A percentile compares a stretch with the other conserved stretches of the same genome.
Conservation (phyloP, 1,140 invertebrate species). For the Centruroides vittatus region DNA sequence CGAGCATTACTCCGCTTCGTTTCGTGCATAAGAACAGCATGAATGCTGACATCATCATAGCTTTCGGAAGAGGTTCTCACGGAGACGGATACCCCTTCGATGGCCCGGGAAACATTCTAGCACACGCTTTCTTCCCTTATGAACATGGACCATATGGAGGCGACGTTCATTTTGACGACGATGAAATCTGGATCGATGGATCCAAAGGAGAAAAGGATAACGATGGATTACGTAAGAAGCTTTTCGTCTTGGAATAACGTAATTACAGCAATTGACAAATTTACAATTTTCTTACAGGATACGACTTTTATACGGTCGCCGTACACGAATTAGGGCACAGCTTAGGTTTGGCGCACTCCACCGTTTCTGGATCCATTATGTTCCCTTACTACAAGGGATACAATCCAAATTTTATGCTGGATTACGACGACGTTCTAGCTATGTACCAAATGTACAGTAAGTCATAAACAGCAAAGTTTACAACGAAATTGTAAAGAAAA, state of each 20-base stretch:
- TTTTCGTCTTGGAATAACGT: neutral
- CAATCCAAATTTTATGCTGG: conserved; percentile 23
- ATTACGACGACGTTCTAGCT: conserved; percentile 23
- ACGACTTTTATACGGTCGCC: conserved; percentile 23
- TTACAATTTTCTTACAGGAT: neutral
- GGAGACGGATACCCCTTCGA: conserved; percentile 47
- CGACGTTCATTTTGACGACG: conserved; percentile 75
- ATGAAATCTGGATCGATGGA: conserved; percentile 17
- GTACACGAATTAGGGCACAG: conserved; percentile 39
- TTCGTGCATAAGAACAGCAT: conserved; percentile 30
- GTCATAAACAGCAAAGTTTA: neutral
- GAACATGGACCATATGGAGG: conserved; percentile 58
- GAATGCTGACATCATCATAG: conserved; percentile 65
- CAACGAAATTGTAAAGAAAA: neutral
- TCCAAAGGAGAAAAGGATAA: conserved; percentile 31
- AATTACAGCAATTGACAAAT: no score
- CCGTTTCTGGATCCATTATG: conserved; percentile 32
- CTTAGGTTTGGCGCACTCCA: conserved; percentile 35
- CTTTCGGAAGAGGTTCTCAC: conserved; percentile 61
- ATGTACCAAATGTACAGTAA: conserved; percentile 14
- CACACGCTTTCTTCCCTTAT: conserved; percentile 76
- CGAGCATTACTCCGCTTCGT: conserved; percentile 15
- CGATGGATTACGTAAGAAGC: conserved; percentile 19
- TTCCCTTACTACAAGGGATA: conserved; percentile 37
- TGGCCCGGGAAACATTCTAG: conserved; percentile 43